These are phyloP conservation scores for Enteromius trimaculatus DNA, from an alignment of 2,797 vertebrate species.

Conservation along the genomic window DNA sequence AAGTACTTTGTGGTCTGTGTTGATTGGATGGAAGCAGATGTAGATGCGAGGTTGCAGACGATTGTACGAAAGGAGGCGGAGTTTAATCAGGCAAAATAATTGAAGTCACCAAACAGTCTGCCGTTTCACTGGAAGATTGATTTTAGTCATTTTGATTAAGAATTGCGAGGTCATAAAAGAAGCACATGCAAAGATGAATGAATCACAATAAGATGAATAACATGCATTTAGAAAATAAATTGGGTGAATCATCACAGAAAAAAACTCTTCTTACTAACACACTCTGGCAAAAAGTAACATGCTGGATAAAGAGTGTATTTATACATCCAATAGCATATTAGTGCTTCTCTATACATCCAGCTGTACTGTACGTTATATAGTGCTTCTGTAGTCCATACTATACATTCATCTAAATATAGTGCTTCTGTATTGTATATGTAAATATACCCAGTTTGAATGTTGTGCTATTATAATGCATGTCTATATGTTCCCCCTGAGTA, in stretches of 20 bases:
- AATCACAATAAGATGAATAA: not conserved
- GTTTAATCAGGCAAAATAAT: not conserved
- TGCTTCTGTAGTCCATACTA: not conserved
- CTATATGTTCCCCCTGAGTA: not conserved
- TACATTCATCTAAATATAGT: not conserved
- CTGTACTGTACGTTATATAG: not conserved
- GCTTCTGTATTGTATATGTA: not conserved
- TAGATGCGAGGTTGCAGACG: not conserved
- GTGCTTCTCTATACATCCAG: not conserved
- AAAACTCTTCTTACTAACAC: not conserved
- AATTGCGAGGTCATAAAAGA: not conserved
- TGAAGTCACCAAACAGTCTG: slow-evolving; percentile 1
- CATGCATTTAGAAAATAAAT: not conserved
- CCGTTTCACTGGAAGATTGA: slow-evolving; percentile 3
- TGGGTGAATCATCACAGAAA: not conserved
- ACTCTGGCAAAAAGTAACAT: not conserved
- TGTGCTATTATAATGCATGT: not conserved
- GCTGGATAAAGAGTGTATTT: not conserved
- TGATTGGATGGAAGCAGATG: not conserved
- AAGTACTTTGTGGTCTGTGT: not conserved
- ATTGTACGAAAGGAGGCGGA: not conserved
- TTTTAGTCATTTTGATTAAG: not conserved
- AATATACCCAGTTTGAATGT: not conserved
- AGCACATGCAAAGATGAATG: not conserved
- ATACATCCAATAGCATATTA: not conserved